Base-by-base conservation (phyloP, 2,888 invertebrate genomes). In the Dendrolimus pini region DNA sequence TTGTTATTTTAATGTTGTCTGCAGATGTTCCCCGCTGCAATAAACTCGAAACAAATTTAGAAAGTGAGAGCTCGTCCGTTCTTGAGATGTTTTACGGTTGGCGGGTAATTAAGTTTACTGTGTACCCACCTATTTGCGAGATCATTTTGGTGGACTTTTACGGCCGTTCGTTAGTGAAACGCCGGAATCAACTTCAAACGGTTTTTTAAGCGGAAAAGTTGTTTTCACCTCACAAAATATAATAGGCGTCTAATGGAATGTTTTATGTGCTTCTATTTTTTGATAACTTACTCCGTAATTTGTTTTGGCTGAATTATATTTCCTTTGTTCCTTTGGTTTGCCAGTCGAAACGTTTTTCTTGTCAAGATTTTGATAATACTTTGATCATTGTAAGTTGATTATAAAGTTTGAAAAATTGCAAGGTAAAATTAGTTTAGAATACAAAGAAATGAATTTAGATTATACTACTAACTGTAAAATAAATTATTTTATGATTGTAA, bases 71-170 rank as follows among this genome's bases (percentile, higher is more conserved):
- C 9, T 41, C n/a, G 52, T 10, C n/a, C 41, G 18, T 41, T 58
- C 58, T 56, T 59, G 54, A 60, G 55, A 58, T 30, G 42, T 41
- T 57, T 60, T 58, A 62, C 58, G 62, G 57, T 54, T 47, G n/a
- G 60, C 57, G 41, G 58, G 63, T 63, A 63, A 64, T 65, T 61
- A 60, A 55, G 62, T 66, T 61, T 56, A 61, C 61, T 57, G 60
- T 61, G 61, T 61, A 62, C 54, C 56, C 58, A 62, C 59, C 47
- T 47, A 47, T 61, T 54, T 60, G 60, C 56, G 58, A 62, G 61
- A 62, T 62, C 60, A 62, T 62, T 62, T 60, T 56, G 55, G 59
- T 64, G 56, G 42, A 54, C 55, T 55, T 56, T 58, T 56, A 59
- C 59, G 41, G 55, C 55, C 52, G 55, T 56, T 55, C 56, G 56